These are phyloP conservation scores for Athalia cordata DNA, from an alignment of 2,888 invertebrate species.

Conservation along the genomic window DNA sequence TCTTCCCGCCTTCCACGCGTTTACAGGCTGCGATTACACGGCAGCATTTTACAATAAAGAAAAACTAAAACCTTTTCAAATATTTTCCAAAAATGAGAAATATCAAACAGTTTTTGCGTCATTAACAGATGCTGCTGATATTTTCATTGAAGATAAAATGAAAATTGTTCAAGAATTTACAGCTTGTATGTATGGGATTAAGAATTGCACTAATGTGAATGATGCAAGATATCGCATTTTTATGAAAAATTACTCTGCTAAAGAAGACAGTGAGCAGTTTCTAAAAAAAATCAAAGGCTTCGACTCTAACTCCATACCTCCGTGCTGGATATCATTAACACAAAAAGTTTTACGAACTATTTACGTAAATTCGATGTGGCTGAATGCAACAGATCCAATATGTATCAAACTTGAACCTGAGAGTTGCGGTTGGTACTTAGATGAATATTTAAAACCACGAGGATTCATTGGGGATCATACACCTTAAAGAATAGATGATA, in stretches of 20 bases:
- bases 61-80: constrained; percentile 60
- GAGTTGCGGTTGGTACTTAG: constrained; percentile 50
- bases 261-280: constrained; percentile 59
- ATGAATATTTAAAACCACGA: neutral
- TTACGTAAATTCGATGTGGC: constrained; percentile 61
- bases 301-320: constrained; percentile 47
- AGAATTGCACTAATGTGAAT: constrained; percentile 59
- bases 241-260: constrained; percentile 58
- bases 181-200: constrained; percentile 54
- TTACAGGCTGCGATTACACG: constrained; percentile 62
- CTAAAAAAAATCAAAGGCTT: constrained; percentile 48
- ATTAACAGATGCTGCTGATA: constrained; percentile 57
- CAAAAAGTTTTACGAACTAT: constrained; percentile 56
- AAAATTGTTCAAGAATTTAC: constrained; percentile 35
- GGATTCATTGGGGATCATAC: neutral
- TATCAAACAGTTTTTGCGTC: constrained; percentile 62
- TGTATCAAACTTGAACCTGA: constrained; percentile 54
- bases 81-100: constrained; percentile 58
- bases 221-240: constrained; percentile 61
- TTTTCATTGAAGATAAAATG: constrained; percentile 49
- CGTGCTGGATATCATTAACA: constrained; percentile 47
- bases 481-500: too few relatives aligned
- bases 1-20: constrained; percentile 61
- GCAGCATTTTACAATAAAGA: constrained; percentile 61
- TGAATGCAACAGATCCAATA: constrained; percentile 56